A percentile compares a stretch with the other conserved stretches of the same genome.
phyloP scores from a whole-genome alignment of 2,888 invertebrate species.

The Globia sparganii region DNA sequence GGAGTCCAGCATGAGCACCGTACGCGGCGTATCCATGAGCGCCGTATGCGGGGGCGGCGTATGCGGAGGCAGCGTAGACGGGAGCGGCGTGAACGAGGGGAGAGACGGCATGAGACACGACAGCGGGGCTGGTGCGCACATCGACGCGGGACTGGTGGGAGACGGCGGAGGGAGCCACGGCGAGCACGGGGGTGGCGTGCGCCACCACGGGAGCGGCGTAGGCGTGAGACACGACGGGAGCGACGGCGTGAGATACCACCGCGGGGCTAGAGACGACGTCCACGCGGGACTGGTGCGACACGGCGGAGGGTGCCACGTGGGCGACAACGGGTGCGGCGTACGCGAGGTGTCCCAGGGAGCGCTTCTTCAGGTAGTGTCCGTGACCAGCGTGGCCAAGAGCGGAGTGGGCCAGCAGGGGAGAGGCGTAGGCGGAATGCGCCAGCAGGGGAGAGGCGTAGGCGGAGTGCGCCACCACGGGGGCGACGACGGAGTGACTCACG shows the following conservation, averaged over 20 bases:
- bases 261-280: constrained; percentile 70
- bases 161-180: constrained; percentile 83
- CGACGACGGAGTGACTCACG: constrained; percentile 67
- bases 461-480: constrained; percentile 55
- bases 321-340: constrained; percentile 73
- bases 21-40: constrained; percentile 70
- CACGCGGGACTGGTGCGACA: constrained; percentile 85
- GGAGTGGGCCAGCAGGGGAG: constrained; percentile 67
- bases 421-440: constrained; percentile 60
- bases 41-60: constrained; percentile 60
- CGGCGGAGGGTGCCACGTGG: constrained; percentile 81
- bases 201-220: constrained; percentile 65
- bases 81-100: constrained; percentile 70
- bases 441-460: constrained; percentile 65
- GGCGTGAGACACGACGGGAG: constrained; percentile 70
- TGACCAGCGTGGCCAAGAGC: constrained; percentile 70
- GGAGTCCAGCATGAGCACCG: constrained; percentile 67
- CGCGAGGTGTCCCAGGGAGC: constrained; percentile 76
- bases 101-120: constrained; percentile 72
- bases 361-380: constrained; percentile 78
- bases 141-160: constrained; percentile 89
- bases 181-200: constrained; percentile 72
- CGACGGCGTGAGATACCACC: constrained; percentile 72
- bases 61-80: constrained; percentile 58
- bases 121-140: constrained; percentile 75